Base-by-base conservation (phyloP, 2,797 vertebrate species). In the Aeoliscus strigatus region DNA sequence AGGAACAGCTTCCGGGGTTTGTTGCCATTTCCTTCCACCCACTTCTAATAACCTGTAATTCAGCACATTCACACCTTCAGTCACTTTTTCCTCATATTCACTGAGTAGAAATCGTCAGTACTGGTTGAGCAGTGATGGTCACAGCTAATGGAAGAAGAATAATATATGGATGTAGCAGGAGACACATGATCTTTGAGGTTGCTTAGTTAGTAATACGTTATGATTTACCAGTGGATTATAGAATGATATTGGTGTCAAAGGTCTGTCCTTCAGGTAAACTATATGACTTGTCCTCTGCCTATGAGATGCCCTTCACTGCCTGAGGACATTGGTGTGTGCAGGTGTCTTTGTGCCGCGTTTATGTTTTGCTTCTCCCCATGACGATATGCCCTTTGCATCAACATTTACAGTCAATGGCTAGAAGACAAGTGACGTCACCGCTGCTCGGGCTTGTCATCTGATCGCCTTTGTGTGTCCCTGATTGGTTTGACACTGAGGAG, bases 301-400 rank as follows among this genome's bases (percentile, higher is more conserved):
- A 5, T 39, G 51, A 24, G 25, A 13, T 52, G 44, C 29, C 71
- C 70, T 77, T 72, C 51, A 8, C 34, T 59, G 60, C 60, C 65
- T 52, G 37, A 2, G 14, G 30, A 16, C 36, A 13, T 28, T 17
- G 27, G 1, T 44, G 50, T 41, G n/a, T 7, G 21, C 21, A 14
- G 24, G 26, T 27, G 10, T 30, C 4, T 6, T 34, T 27, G 34
- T 16, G 28, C n/a, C 50, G 27, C 33, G 21, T 45, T 21, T 53
- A 12, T 25, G 35, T 3, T 21, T 21, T 33, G 51, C 50, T 33
- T 66, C 14, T 50, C 23, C 14, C 29, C 40, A 28, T 21, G 6
- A 60, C 48, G 47, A 38, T 37, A 25, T 34, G 57, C 58, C 43
- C 14, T 64, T 40, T 32, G 46, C 36, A 14, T 73, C 63, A 45